Evolutionary conservation across 1,140 invertebrate species (phyloP).

Genomic region (Heliconius nattereri): DNA sequence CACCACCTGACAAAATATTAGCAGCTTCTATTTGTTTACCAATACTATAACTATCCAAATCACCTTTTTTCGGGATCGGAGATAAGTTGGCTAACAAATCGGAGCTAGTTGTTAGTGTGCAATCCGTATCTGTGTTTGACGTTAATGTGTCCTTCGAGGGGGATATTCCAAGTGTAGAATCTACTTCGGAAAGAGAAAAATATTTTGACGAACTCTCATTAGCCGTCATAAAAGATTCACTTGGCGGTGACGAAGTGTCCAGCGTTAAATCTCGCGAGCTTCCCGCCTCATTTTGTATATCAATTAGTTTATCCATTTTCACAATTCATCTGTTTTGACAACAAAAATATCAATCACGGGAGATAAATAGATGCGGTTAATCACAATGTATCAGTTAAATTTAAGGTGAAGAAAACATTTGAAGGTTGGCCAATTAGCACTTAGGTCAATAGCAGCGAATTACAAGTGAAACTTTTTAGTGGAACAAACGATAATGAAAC

Average conservation of each 20-base stretch:
- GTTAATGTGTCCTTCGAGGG: conserved; percentile 59
- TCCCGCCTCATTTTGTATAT: conserved; percentile 68
- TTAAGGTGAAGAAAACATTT: conserved; percentile 62
- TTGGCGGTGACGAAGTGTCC: conserved; percentile 63
- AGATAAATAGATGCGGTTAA: conserved; percentile 39
- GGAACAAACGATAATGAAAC: conserved; percentile 74
- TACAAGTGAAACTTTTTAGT: conserved; percentile 76
- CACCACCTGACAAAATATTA: conserved; percentile 76
- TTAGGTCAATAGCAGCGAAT: conserved; percentile 77
- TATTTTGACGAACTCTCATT: conserved; percentile 75
- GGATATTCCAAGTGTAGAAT: conserved; percentile 65
- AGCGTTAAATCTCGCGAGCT: conserved; percentile 63
- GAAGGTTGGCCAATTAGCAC: conserved; percentile 76
- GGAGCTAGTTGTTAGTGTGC: conserved; percentile 41
- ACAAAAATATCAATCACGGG: conserved; percentile 49
- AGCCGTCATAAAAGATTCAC: conserved; percentile 72
- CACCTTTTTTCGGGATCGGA: conserved; percentile 65
- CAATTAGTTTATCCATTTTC: conserved; percentile 76
- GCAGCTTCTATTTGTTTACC: conserved; percentile 75
- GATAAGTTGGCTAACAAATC: conserved; percentile 66
- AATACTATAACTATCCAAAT: conserved; percentile 68
- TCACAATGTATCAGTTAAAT: conserved; percentile 45
- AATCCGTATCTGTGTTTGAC: conserved; percentile 46
- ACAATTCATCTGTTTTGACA: conserved; percentile 75
- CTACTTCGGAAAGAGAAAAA: conserved; percentile 75